Evolutionary conservation across 2,113 vertebrate genomes (phyloP).

Genomic region (Nothocercus julius): DNA sequence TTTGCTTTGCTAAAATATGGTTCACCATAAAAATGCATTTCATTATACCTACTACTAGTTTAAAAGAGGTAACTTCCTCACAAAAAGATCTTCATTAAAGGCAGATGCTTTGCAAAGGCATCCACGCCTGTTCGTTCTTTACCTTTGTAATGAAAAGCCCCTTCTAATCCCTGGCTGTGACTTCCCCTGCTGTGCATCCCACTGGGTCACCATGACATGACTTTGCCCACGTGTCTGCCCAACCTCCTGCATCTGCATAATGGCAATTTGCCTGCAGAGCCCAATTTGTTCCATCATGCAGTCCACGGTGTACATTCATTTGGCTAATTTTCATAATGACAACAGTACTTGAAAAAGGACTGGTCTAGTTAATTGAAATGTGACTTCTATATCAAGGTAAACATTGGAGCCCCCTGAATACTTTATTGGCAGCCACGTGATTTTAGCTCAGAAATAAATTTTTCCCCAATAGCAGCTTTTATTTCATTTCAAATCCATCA

Average conservation of each 20-base stretch:
- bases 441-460: slow-evolving; percentile 46
- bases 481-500: slow-evolving; percentile 62
- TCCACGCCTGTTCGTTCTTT: not conserved
- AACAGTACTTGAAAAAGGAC: not conserved
- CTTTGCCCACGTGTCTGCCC: rapidly evolving
- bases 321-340: slow-evolving; percentile 43
- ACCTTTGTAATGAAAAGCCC: slow-evolving; percentile 12
- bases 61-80: not conserved
- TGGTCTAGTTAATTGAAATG: slow-evolving; percentile 23
- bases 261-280: not conserved
- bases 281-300: slow-evolving; percentile 16
- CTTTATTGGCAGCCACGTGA: not conserved
- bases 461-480: slow-evolving; percentile 52
- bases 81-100: slow-evolving; percentile 7
- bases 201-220: not conserved
- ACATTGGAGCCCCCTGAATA: not conserved
- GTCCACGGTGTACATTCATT: slow-evolving; percentile 5
- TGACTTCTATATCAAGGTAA: slow-evolving; percentile 53
- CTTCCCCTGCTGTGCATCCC: not conserved
- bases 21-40: not conserved
- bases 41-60: not conserved
- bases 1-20: not conserved
- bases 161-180: not conserved
- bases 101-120: slow-evolving; percentile 26
- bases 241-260: not conserved